phyloP scores from a whole-genome alignment of 92 coral and sea anemone species.

The Zoanthus sansibaricus region DNA sequence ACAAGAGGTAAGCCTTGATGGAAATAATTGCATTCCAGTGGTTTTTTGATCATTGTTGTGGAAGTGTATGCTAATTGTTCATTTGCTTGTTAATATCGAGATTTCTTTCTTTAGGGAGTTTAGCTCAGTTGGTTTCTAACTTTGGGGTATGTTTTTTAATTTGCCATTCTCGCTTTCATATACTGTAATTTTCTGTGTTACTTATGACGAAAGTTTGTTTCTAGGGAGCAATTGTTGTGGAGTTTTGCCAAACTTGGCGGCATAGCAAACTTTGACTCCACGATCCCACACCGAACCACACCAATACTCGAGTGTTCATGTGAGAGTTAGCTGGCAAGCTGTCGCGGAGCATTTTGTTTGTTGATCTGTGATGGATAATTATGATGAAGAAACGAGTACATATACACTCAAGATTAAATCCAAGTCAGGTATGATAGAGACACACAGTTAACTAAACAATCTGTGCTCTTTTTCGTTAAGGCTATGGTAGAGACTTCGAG shows the following conservation, averaged over 20 bases:
- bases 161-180: neutral
- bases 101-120: neutral
- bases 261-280: neutral
- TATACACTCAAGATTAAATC: slow-evolving; percentile 44
- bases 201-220: neutral
- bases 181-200: neutral
- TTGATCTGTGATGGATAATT: slow-evolving; percentile 33
- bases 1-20: neutral
- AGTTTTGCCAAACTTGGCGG: neutral
- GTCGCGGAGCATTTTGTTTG: slow-evolving; percentile 37
- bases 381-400: slow-evolving; percentile 41
- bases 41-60: neutral
- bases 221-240: slow-evolving; percentile 8
- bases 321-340: neutral
- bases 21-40: slow-evolving; percentile 14
- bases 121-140: slow-evolving; percentile 17
- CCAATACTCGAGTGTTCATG: neutral
- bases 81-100: slow-evolving; percentile 6
- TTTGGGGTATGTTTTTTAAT: slow-evolving; percentile 19
- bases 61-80: slow-evolving; percentile 11
- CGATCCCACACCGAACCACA: neutral
- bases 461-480: neutral
- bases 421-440: slow-evolving; percentile 42
- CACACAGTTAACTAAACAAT: neutral
- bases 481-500: neutral